These are phyloP conservation scores for Dasysyrphus tricinctus DNA, from an alignment of 2,888 invertebrate species.

Conservation along the genomic window DNA sequence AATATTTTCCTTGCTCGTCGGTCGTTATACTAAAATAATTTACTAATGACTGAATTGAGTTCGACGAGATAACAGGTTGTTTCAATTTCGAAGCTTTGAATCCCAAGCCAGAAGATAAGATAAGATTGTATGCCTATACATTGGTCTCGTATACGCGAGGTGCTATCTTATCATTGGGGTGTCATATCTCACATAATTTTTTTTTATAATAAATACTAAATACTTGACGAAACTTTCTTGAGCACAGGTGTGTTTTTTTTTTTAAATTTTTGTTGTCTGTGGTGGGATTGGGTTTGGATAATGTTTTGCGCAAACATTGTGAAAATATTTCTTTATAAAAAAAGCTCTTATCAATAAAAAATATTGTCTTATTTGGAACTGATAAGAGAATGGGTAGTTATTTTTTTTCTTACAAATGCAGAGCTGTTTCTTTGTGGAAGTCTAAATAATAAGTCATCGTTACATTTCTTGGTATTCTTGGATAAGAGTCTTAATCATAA, in stretches of 20 bases:
- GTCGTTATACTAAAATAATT: conserved; percentile 58
- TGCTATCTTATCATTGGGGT: conserved; percentile 52
- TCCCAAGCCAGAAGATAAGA: conserved; percentile 58
- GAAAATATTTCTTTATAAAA: conserved; percentile 29
- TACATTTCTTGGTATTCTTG: conserved; percentile 44
- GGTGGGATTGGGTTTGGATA: background rate
- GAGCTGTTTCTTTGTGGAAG: conserved; percentile 36
- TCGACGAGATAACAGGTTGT: conserved; percentile 65
- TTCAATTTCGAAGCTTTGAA: conserved; percentile 50
- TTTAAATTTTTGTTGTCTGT: conserved; percentile 3
- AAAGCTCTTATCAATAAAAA: conserved; percentile 8
- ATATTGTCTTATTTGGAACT: conserved; percentile 35
- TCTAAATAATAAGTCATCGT: conserved; percentile 54
- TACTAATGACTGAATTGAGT: conserved; percentile 40
- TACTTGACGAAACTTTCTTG: conserved; percentile 63
- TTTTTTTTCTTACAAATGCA: conserved; percentile 40
- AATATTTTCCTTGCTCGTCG: conserved; percentile 49
- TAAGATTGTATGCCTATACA: background rate
- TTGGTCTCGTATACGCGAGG: background rate
- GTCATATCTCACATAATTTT: conserved; percentile 31
- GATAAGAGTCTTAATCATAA: conserved; percentile 48
- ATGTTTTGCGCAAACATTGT: conserved; percentile 67
- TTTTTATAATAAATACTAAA: background rate
- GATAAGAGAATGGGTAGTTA: conserved; percentile 44
- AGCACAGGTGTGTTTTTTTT: conserved; percentile 53